Evolutionary conservation across 2,888 invertebrate genomes (phyloP).

Genomic region (Oxycera nigricornis): DNA sequence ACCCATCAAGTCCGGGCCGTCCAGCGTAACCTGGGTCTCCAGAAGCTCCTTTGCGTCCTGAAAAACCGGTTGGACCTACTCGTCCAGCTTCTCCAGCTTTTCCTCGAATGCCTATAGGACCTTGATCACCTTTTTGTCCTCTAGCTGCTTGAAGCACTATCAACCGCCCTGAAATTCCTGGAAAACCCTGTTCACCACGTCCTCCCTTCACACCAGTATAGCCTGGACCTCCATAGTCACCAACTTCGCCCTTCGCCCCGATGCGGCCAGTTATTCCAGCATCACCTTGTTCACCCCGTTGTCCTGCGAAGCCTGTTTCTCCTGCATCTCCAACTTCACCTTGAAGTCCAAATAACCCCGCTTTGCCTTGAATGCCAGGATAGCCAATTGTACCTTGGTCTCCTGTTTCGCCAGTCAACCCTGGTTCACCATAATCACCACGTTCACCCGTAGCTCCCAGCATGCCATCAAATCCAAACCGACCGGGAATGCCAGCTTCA

Average conservation of each 20-base stretch:
- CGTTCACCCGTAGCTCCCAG: slow-evolving; percentile 63
- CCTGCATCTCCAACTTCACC: slow-evolving; percentile 64
- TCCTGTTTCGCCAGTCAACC: slow-evolving; percentile 64
- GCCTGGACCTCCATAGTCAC: slow-evolving; percentile 63
- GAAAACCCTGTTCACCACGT: slow-evolving; percentile 59
- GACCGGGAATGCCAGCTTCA: slow-evolving; percentile 68
- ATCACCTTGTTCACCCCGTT: slow-evolving; percentile 65
- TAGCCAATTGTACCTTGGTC: slow-evolving; percentile 62
- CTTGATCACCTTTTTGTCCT: slow-evolving; percentile 63
- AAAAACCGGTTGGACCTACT: slow-evolving; percentile 61
- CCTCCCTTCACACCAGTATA: slow-evolving; percentile 61
- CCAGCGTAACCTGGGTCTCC: slow-evolving; percentile 67
- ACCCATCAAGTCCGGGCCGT: slow-evolving; percentile 70
- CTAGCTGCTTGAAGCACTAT: slow-evolving; percentile 60
- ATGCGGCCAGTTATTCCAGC: slow-evolving; percentile 66
- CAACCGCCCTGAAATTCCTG: slow-evolving; percentile 60
- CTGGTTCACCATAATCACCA: slow-evolving; percentile 65
- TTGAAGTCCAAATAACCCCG: slow-evolving; percentile 65
- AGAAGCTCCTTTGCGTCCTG: slow-evolving; percentile 63
- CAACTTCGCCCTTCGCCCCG: slow-evolving; percentile 67
- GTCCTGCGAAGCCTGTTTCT: slow-evolving; percentile 63
- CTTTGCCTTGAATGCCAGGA: slow-evolving; percentile 57
- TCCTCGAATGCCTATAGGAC: slow-evolving; percentile 60
- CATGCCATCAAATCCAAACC: slow-evolving; percentile 63
- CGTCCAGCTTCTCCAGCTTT: slow-evolving; percentile 60